Conservation (phyloP, 2,113 vertebrate genomes). For the Bostrychus sinensis region DNA sequence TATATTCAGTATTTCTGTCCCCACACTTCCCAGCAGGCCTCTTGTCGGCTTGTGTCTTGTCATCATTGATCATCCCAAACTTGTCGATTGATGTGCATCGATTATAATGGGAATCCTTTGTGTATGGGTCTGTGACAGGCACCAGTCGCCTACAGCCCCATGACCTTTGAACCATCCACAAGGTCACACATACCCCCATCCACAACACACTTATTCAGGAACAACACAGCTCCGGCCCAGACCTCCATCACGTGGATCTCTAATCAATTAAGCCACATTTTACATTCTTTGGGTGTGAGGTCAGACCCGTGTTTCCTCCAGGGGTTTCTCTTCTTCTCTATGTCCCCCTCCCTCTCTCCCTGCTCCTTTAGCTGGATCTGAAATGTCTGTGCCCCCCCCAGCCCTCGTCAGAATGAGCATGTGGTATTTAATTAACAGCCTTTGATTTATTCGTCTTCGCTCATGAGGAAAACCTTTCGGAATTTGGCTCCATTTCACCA, state of each 20-base stretch:
- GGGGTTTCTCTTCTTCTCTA: constrained; percentile 42
- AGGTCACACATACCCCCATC: constrained; percentile 67
- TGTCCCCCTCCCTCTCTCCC: constrained; percentile 18
- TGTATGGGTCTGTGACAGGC: constrained; percentile 58
- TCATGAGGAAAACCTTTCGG: constrained; percentile 8
- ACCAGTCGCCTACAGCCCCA: constrained; percentile 62
- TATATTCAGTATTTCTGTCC: too few relatives aligned
- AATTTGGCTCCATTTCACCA: neutral
- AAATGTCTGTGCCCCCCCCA: constrained; percentile 5
- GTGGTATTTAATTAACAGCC: constrained; percentile 37
- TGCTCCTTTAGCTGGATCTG: constrained; percentile 13
- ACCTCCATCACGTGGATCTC: constrained; percentile 78
- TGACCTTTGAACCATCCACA: constrained; percentile 69
- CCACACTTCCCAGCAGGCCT: constrained; percentile 18
- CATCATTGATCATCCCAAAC: constrained; percentile 68
- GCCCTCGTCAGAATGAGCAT: neutral
- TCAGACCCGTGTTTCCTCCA: constrained; percentile 79
- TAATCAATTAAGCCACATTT: constrained; percentile 84
- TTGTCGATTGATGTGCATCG: constrained; percentile 62
- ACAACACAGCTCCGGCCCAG: constrained; percentile 14
- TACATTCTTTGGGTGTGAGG: constrained; percentile 84
- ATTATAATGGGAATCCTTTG: constrained; percentile 62
- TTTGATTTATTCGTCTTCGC: constrained; percentile 30
- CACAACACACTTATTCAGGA: neutral
- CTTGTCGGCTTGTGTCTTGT: constrained; percentile 25